Base-by-base conservation (phyloP, 2,113 vertebrate species). In the Bubo scandiacus region DNA sequence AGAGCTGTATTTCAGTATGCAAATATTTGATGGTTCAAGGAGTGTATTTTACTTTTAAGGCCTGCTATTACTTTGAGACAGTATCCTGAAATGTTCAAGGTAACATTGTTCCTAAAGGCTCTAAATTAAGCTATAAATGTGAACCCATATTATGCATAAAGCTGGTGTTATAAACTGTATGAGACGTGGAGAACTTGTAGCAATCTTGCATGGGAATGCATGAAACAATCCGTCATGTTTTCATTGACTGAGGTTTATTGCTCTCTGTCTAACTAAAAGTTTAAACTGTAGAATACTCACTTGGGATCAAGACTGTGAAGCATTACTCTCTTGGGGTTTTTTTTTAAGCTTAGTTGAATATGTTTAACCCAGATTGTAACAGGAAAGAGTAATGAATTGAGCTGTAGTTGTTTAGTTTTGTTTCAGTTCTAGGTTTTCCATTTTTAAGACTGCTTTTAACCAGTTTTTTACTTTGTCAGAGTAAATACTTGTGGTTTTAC, bases 141-240 rank as follows among this genome's bases (percentile, higher is more conserved):
- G 2, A 19, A 16, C 3, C 6, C 0, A 1, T 47, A 1, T 54
- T 47, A 19, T 19, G 4, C 0, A 1, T 36, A 20, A 30, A 63
- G 14, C 4, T 12, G 6, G 5, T 11, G 1, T 40, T 62, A 5
- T 12, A 25, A 42, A 6, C 5, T 17, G 0, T 12, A 0, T 29
- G 29, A 34, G 8, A 17, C 0, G 1, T 6, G 2, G 5, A 2
- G 45, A 54, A 8, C 3, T 43, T 85, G 7, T 36, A 45, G 6
- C 0, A 6, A 1, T 10, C 0, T 38, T 26, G 1, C 0, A 3
- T 7, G 8, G 3, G 6, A 70, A 34, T 6, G 1, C 0, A 9
- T 20, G 3, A 1, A 14, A 26, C 2, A 1, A 13, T 27, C 3
- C 29, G 5, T n/a, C 1, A 6, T 3, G 0, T 22, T 62, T 10